Conservation (phyloP, 2,113 vertebrate species). For the Leiothrix lutea region DNA sequence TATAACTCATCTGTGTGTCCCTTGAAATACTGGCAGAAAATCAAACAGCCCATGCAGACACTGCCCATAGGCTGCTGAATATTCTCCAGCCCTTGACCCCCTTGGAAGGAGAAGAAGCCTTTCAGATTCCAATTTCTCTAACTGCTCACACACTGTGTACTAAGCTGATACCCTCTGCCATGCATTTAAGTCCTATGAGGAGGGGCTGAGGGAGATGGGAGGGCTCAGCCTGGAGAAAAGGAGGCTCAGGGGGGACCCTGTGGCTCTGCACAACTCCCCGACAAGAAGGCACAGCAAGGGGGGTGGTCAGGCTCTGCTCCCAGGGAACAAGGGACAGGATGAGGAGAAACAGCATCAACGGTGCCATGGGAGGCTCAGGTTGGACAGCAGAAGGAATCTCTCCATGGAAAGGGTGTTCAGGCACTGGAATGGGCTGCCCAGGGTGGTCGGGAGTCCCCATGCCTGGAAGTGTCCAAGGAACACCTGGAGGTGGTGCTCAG, state of each 20-base stretch:
- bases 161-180: not conserved
- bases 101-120: not conserved
- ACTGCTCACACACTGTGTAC: not conserved
- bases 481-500: accelerated
- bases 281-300: accelerated
- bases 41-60: not conserved
- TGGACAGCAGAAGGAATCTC: not conserved
- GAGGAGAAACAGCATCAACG: accelerated
- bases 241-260: not conserved
- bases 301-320: not conserved
- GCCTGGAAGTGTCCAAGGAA: not conserved
- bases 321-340: not conserved
- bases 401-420: not conserved
- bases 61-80: not conserved
- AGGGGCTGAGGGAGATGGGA: not conserved
- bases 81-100: not conserved
- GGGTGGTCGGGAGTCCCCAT: accelerated
- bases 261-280: not conserved
- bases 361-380: not conserved
- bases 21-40: not conserved
- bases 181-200: not conserved
- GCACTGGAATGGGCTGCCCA: not conserved
- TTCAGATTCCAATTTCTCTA: not conserved
- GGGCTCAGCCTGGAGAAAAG: not conserved
- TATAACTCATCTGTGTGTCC: no score